These are phyloP conservation scores for Campoletis raptor DNA, from an alignment of 2,888 invertebrate species.

Conservation along the genomic window DNA sequence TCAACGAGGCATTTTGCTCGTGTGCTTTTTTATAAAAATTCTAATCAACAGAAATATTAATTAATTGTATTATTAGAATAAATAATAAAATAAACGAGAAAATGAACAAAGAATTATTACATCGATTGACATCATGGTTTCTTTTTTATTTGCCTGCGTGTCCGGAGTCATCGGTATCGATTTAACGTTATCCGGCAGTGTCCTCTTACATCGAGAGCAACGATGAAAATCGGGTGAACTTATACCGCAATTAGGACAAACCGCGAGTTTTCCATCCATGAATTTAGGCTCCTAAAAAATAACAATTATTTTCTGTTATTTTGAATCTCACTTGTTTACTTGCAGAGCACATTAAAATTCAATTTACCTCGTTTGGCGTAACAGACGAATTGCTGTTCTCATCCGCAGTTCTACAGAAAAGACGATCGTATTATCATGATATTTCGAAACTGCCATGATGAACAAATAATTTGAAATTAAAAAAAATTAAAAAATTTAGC, in stretches of 20 bases:
- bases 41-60: constrained; percentile 66
- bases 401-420: constrained; percentile 74
- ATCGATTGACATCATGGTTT: constrained; percentile 73
- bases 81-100: constrained; percentile 11
- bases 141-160: constrained; percentile 73
- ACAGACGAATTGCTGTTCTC: constrained; percentile 78
- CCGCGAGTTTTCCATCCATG: constrained; percentile 90
- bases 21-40: constrained; percentile 80
- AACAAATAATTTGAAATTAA: not conserved
- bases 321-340: not conserved
- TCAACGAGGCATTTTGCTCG: constrained; percentile 74
- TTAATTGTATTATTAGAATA: not conserved
- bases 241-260: constrained; percentile 93
- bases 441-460: not conserved
- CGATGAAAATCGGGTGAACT: constrained; percentile 92
- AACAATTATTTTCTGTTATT: not conserved
- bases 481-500: not conserved
- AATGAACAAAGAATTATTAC: constrained; percentile 70
- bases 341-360: not conserved
- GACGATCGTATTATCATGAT: not conserved
- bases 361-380: constrained; percentile 76
- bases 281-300: constrained; percentile 86
- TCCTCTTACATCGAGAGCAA: constrained; percentile 91
- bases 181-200: constrained; percentile 91
- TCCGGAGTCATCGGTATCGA: constrained; percentile 79